Percentiles rank a stretch among this genome's conserved stretches.
These are phyloP conservation scores for Pseudotriccus pelzelni DNA, from an alignment of 2,797 vertebrate genomes.

Conservation along the genomic window DNA sequence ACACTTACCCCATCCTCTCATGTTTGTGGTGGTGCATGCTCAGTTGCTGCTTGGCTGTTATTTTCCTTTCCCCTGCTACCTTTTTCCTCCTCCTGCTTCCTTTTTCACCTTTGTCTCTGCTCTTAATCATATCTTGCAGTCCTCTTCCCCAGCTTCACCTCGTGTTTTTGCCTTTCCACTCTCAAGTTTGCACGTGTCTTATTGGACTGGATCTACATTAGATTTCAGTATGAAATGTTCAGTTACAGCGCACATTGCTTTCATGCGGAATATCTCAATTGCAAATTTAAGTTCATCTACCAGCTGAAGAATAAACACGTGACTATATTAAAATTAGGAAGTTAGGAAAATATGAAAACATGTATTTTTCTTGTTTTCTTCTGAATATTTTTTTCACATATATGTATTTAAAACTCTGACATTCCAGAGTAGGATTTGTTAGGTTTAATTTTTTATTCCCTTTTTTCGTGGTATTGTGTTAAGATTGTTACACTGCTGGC, in stretches of 20 bases:
- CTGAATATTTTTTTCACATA: not conserved
- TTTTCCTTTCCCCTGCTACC: not conserved
- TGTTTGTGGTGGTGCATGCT: not conserved
- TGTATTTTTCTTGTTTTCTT: not conserved
- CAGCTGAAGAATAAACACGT: not conserved
- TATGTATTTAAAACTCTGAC: not conserved
- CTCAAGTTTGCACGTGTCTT: not conserved
- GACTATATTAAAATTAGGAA: not conserved
- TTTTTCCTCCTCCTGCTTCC: not conserved
- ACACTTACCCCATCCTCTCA: fast-evolving
- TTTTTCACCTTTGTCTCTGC: not conserved
- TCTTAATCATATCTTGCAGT: not conserved
- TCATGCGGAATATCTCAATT: not conserved
- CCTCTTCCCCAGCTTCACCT: not conserved
- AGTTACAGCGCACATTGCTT: not conserved
- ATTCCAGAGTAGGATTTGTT: not conserved
- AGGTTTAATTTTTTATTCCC: not conserved
- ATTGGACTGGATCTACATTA: not conserved
- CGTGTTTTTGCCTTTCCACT: not conserved
- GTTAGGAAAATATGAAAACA: not conserved
- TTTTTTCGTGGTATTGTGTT: not conserved
- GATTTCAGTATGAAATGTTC: not conserved
- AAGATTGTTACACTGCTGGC: not conserved
- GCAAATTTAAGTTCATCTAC: not conserved
- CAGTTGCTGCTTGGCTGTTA: not conserved